These are phyloP conservation scores for Rhineura floridana DNA, from an alignment of 2,113 vertebrate genomes.

Conservation along the genomic window DNA sequence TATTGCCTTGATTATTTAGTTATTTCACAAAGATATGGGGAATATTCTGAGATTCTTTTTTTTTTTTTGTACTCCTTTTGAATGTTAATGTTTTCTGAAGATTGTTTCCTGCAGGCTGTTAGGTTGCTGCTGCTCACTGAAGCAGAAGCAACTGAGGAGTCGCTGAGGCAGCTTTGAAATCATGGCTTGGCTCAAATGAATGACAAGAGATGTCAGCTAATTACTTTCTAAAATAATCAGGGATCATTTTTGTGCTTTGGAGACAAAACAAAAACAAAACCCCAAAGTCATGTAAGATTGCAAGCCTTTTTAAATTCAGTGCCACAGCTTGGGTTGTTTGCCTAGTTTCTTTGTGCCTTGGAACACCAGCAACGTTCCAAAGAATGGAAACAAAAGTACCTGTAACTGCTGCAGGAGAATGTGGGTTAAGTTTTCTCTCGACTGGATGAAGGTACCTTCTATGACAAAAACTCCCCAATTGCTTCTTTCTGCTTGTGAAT, in stretches of 20 bases:
- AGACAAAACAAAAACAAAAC: neutral
- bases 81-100: conserved; percentile 68
- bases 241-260: conserved; percentile 31
- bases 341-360: conserved; percentile 26
- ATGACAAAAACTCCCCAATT: conserved; percentile 27
- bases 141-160: conserved; percentile 59
- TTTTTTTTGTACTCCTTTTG: conserved; percentile 31
- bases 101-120: conserved; percentile 57
- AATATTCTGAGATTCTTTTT: conserved; percentile 37
- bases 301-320: conserved; percentile 47
- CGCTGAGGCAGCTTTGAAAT: conserved; percentile 73
- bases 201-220: conserved; percentile 32
- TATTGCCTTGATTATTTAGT: conserved; percentile 35
- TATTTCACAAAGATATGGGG: conserved; percentile 48
- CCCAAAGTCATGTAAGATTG: conserved; percentile 38
- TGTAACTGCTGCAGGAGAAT: conserved; percentile 60
- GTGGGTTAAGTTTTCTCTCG: conserved; percentile 65
- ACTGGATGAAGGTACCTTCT: conserved; percentile 73
- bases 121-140: conserved; percentile 53
- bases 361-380: conserved; percentile 25
- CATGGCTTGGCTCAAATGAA: conserved; percentile 47
- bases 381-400: conserved; percentile 56
- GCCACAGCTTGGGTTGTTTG: conserved; percentile 41
- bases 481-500: conserved; percentile 33
- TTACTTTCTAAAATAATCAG: conserved; percentile 39